phyloP scores from a whole-genome alignment of 2,888 invertebrate genomes.

The Nemoura dubitans region DNA sequence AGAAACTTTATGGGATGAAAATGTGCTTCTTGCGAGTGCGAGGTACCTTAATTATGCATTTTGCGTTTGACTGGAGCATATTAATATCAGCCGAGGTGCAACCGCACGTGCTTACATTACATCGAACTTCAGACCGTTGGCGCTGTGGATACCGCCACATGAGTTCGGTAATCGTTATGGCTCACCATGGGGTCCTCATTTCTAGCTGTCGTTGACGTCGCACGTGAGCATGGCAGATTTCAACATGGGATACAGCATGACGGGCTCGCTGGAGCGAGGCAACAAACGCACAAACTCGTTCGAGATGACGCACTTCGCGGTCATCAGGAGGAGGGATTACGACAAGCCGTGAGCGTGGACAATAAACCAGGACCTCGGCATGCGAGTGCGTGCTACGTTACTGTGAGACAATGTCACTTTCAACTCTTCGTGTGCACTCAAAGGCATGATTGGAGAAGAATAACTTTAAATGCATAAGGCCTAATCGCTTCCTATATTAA shows the following conservation, averaged over 20 bases:
- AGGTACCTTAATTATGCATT: no score
- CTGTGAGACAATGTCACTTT: not conserved
- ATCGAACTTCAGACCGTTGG: no score
- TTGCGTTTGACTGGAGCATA: no score
- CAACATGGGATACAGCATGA: conserved; percentile 91
- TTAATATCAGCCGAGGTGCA: no score
- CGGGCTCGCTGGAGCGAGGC: conserved; percentile 84
- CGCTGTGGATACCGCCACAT: no score
- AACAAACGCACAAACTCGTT: conserved; percentile 78
- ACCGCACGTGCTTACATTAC: no score
- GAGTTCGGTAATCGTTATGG: no score
- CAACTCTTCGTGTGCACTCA: not conserved
- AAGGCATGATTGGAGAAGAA: not conserved
- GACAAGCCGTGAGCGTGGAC: conserved; percentile 60
- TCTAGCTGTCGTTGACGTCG: conserved; percentile 79
- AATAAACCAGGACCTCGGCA: not conserved
- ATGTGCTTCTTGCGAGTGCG: no score
- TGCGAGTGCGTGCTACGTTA: not conserved
- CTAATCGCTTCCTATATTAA: not conserved
- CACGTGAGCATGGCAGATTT: conserved; percentile 87
- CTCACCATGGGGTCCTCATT: conserved; percentile 43
- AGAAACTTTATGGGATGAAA: no score
- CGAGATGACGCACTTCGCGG: conserved; percentile 88
- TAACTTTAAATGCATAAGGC: not conserved
- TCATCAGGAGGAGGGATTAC: conserved; percentile 81